Percentiles rank a stretch among this genome's conserved stretches.
Conservation (phyloP, 2,888 invertebrate species). For the Schizaphis graminum region DNA sequence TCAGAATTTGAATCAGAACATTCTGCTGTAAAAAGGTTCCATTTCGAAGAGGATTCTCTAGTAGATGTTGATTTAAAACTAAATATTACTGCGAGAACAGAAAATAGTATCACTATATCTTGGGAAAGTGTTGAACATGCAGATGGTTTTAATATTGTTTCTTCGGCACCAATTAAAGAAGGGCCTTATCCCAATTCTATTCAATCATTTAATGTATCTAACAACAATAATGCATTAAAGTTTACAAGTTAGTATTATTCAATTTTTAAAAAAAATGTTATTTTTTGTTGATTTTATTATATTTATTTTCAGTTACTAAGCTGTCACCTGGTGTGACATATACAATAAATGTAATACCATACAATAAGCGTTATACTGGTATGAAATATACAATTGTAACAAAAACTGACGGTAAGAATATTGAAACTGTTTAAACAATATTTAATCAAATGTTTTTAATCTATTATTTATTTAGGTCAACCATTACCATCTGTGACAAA, state of each 20-base stretch:
- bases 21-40: constrained; percentile 75
- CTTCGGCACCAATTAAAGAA: constrained; percentile 71
- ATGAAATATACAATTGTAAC: constrained; percentile 68
- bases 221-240: neutral
- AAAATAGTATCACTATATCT: constrained; percentile 74
- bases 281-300: neutral
- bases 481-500: constrained; percentile 73
- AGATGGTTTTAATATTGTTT: constrained; percentile 76
- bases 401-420: constrained; percentile 68
- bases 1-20: constrained; percentile 75
- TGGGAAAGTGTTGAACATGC: constrained; percentile 77
- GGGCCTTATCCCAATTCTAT: constrained; percentile 74
- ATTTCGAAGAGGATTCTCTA: constrained; percentile 78
- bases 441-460: neutral
- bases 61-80: constrained; percentile 77
- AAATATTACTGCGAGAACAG: constrained; percentile 72
- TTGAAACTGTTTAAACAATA: neutral
- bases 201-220: constrained; percentile 55
- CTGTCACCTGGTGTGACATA: constrained; percentile 75
- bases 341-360: constrained; percentile 77
- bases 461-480: constrained; percentile 70
- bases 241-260: constrained; percentile 18
- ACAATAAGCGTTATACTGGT: constrained; percentile 75
- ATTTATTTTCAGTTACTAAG: constrained; percentile 72
- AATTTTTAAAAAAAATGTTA: neutral